A percentile compares a stretch with the other conserved stretches of the same genome.
Evolutionary conservation across 2,113 vertebrate species (phyloP).

Genomic region (Chloropsis cyanopogon): DNA sequence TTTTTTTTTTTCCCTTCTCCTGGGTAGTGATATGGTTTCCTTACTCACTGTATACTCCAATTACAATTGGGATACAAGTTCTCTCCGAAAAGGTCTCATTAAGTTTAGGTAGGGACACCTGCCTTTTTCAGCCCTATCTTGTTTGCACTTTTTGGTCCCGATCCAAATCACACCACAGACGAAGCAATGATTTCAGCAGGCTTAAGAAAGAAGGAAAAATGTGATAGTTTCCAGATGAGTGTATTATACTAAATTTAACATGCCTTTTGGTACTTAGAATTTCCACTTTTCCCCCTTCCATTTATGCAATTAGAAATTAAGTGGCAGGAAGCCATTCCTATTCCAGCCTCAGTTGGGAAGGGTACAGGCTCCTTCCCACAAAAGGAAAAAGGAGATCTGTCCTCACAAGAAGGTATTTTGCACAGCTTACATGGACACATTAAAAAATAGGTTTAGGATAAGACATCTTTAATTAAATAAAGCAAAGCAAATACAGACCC

Average conservation of each 20-base stretch:
- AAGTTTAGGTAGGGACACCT: slow-evolving; percentile 11
- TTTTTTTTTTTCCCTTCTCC: neutral
- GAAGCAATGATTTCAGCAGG: slow-evolving; percentile 44
- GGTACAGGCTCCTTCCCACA: neutral
- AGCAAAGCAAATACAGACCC: slow-evolving; percentile 26
- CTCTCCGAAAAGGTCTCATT: neutral
- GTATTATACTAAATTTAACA: slow-evolving; percentile 68
- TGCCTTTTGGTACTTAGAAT: slow-evolving; percentile 71
- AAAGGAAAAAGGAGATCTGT: neutral
- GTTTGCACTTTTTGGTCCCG: neutral
- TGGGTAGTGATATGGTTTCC: neutral
- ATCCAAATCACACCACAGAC: neutral
- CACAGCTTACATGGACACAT: slow-evolving; percentile 51
- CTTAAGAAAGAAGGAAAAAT: slow-evolving; percentile 58
- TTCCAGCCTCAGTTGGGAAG: neutral
- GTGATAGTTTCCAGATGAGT: slow-evolving; percentile 78
- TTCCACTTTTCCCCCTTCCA: slow-evolving; percentile 65
- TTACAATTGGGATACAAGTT: neutral
- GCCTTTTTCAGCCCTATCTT: slow-evolving; percentile 11
- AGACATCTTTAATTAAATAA: slow-evolving; percentile 56
- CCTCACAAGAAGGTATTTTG: neutral
- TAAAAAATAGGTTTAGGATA: slow-evolving; percentile 48
- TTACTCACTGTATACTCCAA: neutral
- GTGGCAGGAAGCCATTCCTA: slow-evolving; percentile 51
- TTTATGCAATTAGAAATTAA: slow-evolving; percentile 68